These are phyloP conservation scores for Proctacanthus coquilletti DNA, from an alignment of 1,140 invertebrate species.

Conservation along the genomic window DNA sequence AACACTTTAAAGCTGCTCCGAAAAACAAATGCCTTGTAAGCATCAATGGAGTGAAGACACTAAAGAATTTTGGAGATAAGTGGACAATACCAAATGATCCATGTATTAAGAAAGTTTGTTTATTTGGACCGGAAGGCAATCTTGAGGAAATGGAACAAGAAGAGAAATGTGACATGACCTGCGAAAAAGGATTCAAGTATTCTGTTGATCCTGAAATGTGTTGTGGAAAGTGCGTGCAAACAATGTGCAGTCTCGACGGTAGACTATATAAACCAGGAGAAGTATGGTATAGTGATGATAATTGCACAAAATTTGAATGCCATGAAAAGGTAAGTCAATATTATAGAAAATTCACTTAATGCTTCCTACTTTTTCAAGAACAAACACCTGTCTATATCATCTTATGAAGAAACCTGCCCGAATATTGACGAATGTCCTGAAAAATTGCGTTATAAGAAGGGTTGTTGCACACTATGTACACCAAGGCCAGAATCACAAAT, in stretches of 20 bases:
- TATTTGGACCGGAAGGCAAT: conserved; percentile 30
- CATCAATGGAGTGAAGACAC: conserved; percentile 35
- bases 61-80: conserved; percentile 33
- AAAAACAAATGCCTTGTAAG: conserved; percentile 51
- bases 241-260: conserved; percentile 43
- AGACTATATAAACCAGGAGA: conserved; percentile 35
- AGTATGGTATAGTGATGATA: conserved; percentile 45
- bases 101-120: conserved; percentile 44
- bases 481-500: conserved; percentile 29
- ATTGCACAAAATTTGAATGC: conserved; percentile 48
- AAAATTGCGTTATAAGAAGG: conserved; percentile 36
- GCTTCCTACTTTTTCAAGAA: conserved; percentile 14
- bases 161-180: conserved; percentile 37
- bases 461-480: conserved; percentile 51
- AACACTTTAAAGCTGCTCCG: conserved; percentile 38
- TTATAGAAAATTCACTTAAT: no score
- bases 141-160: conserved; percentile 34
- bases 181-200: conserved; percentile 41
- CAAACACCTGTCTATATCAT: conserved; percentile 35
- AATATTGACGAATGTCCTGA: conserved; percentile 41
- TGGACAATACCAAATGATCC: conserved; percentile 33
- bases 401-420: conserved; percentile 40
- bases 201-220: conserved; percentile 32
- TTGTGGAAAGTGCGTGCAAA: conserved; percentile 54
- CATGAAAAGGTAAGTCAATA: conserved; percentile 27